Percentiles rank a stretch among this genome's conserved stretches.
These are phyloP conservation scores for Passer domesticus DNA, from an alignment of 2,113 vertebrate species.

Conservation along the genomic window DNA sequence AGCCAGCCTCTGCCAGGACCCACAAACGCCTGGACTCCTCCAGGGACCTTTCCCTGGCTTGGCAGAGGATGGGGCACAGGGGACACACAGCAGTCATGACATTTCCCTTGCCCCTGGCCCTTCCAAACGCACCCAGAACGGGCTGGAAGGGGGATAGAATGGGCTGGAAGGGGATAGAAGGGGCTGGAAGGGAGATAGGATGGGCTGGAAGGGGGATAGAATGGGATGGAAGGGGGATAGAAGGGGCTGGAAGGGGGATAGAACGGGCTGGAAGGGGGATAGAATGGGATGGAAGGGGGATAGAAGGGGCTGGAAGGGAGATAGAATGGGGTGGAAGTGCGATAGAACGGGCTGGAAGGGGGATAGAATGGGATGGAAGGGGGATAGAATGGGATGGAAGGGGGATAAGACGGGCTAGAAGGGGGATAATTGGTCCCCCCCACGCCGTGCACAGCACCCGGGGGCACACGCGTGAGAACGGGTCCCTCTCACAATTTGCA, in stretches of 20 bases:
- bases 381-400: background rate
- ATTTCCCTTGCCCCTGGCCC: background rate
- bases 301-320: background rate
- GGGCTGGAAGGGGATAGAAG: background rate
- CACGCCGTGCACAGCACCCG: background rate
- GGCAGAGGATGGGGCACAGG: too few species aligned
- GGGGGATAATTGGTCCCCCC: slow-evolving; percentile 6
- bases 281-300: background rate
- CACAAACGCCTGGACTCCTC: accelerated
- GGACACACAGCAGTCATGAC: background rate
- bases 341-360: background rate
- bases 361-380: background rate
- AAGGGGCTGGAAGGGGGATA: background rate
- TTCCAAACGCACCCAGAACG: background rate
- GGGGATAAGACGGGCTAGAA: background rate
- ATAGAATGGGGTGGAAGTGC: background rate
- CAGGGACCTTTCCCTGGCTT: background rate
- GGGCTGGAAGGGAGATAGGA: background rate
- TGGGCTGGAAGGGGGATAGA: background rate
- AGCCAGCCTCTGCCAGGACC: background rate
- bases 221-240: too few species aligned
- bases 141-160: background rate
- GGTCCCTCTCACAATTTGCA: slow-evolving; percentile 4
- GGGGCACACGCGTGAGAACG: background rate
- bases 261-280: background rate